These are phyloP conservation scores for Noctua janthe DNA, from an alignment of 2,888 invertebrate genomes.

Conservation along the genomic window DNA sequence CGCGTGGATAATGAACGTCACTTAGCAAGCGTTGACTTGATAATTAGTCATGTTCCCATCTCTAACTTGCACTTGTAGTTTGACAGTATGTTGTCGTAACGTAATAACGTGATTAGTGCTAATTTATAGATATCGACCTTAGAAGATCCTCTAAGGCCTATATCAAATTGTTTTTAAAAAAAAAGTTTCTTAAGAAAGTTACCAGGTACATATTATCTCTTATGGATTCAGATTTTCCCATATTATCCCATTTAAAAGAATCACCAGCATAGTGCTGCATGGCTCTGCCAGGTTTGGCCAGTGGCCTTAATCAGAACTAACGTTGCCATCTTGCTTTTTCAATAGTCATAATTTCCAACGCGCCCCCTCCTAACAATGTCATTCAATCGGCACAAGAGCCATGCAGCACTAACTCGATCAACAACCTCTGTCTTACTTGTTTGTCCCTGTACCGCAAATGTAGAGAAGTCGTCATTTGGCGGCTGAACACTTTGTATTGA, in stretches of 20 bases:
- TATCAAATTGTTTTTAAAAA: background rate
- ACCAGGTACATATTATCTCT: background rate
- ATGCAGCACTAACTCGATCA: background rate
- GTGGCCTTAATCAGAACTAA: background rate
- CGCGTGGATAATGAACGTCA: background rate
- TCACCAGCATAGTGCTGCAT: background rate
- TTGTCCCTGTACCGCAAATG: slow-evolving; percentile 80
- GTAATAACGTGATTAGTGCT: background rate
- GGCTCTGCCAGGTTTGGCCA: background rate
- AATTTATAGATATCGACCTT: background rate
- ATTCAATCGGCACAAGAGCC: background rate
- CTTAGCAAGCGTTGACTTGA: background rate
- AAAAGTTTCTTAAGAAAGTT: background rate
- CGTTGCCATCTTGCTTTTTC: background rate
- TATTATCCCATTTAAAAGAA: background rate
- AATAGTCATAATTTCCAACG: background rate
- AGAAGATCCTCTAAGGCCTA: background rate
- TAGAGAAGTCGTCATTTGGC: slow-evolving; percentile 79
- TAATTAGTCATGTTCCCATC: background rate
- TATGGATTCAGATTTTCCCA: background rate
- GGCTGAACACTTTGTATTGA: slow-evolving; percentile 84
- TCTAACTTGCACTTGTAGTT: background rate
- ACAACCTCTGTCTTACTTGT: slow-evolving; percentile 70
- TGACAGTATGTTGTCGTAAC: too few species aligned
- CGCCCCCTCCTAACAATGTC: background rate